Conservation (phyloP, 1,140 invertebrate genomes). For the Bombus waltoni region DNA sequence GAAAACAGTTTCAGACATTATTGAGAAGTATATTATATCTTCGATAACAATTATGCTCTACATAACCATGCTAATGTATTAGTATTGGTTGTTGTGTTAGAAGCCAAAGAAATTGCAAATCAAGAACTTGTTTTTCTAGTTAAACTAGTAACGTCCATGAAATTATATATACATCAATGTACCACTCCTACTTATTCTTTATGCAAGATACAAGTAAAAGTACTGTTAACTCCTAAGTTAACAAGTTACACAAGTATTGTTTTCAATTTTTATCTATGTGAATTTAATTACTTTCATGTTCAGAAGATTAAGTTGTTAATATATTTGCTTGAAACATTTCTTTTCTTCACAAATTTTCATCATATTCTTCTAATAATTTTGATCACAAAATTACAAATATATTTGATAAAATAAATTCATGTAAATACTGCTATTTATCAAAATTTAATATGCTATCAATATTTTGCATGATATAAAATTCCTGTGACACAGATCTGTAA, state of each 20-base stretch:
- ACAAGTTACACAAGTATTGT: background rate
- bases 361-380: background rate
- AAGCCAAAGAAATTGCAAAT: conserved; percentile 60
- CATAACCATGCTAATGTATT: conserved; percentile 1
- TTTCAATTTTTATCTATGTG: background rate
- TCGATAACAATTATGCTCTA: conserved; percentile 11
- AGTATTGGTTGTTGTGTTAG: conserved; percentile 2
- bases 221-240: conserved; percentile 43
- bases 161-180: conserved; percentile 59
- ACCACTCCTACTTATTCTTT: conserved; percentile 66
- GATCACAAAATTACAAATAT: background rate
- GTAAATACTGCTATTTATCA: background rate
- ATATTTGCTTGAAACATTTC: background rate
- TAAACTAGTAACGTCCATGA: conserved; percentile 67
- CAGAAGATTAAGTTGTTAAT: background rate
- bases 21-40: background rate
- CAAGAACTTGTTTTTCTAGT: conserved; percentile 71
- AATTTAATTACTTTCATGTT: background rate
- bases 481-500: background rate
- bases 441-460: conserved; percentile 10
- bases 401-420: background rate
- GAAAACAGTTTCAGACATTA: background rate
- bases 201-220: conserved; percentile 40
- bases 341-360: background rate
- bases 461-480: conserved; percentile 12